Conservation (phyloP, 2,113 vertebrate genomes). For the Potamarius usumacintae region DNA sequence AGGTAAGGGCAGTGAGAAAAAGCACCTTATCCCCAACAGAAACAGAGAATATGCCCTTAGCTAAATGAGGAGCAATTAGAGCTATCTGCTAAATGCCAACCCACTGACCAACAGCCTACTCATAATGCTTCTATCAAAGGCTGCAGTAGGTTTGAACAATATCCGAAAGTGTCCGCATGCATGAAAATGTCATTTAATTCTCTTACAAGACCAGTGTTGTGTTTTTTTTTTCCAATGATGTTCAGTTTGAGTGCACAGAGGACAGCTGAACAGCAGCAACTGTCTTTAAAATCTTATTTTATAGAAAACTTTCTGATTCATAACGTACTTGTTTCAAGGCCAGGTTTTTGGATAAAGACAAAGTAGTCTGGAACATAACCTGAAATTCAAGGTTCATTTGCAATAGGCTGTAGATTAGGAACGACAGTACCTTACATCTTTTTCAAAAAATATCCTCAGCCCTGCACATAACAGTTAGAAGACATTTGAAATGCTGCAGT, state of each 20-base stretch:
- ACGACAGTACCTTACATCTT: background rate
- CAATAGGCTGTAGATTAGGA: background rate
- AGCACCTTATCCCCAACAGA: background rate
- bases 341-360: background rate
- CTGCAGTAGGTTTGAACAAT: background rate
- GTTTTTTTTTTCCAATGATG: background rate
- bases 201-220: background rate
- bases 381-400: background rate
- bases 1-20: too few relatives aligned
- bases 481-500: background rate
- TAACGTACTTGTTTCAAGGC: background rate
- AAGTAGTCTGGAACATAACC: background rate
- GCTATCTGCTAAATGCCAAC: too few relatives aligned
- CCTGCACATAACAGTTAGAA: background rate
- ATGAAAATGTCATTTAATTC: too few relatives aligned
- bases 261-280: background rate
- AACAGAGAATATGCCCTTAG: background rate
- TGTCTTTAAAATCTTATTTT: background rate
- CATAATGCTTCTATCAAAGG: too few relatives aligned
- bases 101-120: too few relatives aligned
- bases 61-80: background rate
- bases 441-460: background rate
- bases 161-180: too few relatives aligned
- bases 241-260: background rate
- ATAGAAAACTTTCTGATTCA: background rate